Percentiles rank a stretch among this genome's conserved stretches.
phyloP scores from a whole-genome alignment of 2,888 invertebrate genomes.

The Sipunculus nudus region DNA sequence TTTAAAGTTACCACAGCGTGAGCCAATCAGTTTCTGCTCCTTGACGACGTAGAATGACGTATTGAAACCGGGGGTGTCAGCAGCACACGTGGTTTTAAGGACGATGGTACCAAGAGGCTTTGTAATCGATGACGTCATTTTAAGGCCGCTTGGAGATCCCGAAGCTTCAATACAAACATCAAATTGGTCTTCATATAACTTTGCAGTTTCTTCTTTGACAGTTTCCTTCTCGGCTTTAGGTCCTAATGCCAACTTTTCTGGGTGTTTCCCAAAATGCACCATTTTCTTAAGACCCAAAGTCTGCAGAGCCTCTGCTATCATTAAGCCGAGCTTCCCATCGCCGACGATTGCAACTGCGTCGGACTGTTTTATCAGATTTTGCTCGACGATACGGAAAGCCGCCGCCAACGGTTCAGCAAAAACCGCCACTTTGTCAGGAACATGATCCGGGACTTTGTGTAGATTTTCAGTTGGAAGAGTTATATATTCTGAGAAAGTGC shows the following conservation, averaged over 20 bases:
- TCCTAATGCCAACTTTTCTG: conserved; percentile 14
- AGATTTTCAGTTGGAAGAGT: conserved; percentile 30
- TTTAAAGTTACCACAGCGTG: conserved; percentile 34
- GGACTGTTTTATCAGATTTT: conserved; percentile 4
- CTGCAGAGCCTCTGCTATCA: conserved; percentile 25
- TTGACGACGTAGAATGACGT: conserved; percentile 31
- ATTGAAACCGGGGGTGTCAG: conserved; percentile 15
- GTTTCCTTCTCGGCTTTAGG: background rate
- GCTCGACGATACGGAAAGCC: conserved; percentile 35
- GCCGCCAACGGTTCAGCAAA: conserved; percentile 40
- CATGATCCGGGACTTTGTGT: conserved; percentile 18
- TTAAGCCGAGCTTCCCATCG: conserved; percentile 35
- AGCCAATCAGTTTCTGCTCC: conserved; percentile 29
- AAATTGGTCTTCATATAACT: conserved; percentile 3
- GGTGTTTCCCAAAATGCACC: conserved; percentile 20
- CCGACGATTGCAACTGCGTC: conserved; percentile 30
- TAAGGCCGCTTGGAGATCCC: conserved; percentile 23
- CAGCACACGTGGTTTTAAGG: conserved; percentile 36
- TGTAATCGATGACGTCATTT: conserved; percentile 16
- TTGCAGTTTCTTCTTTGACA: background rate
- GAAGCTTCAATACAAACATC: conserved; percentile 32
- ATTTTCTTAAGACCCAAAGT: background rate
- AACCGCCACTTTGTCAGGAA: conserved; percentile 25
- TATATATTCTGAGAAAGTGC: conserved; percentile 29
- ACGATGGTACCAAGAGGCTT: conserved; percentile 31